phyloP scores from a whole-genome alignment of 2,888 invertebrate genomes.

The Gerris lacustris region DNA sequence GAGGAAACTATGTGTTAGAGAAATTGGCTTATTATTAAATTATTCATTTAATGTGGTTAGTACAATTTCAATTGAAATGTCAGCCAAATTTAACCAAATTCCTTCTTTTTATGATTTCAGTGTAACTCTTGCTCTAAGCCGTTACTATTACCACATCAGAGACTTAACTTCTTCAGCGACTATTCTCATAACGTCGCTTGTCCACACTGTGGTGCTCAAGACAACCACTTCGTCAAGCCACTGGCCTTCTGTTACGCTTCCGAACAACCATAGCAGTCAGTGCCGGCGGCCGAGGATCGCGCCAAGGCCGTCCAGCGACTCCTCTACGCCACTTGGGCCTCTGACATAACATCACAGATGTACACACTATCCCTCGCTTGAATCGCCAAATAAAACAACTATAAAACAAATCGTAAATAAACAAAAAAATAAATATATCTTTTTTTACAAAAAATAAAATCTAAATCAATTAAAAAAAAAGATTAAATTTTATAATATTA shows the following conservation, averaged over 20 bases:
- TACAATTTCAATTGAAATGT: too few species aligned
- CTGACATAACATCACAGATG: conserved; percentile 24
- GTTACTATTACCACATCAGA: conserved; percentile 72
- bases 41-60: too few species aligned
- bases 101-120: conserved; percentile 41
- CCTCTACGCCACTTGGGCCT: conserved; percentile 29
- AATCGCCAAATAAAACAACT: neutral
- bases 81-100: too few species aligned
- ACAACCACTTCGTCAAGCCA: conserved; percentile 91
- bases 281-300: conserved; percentile 27
- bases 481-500: too few species aligned
- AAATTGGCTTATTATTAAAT: too few species aligned
- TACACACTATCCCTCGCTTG: conserved; percentile 25
- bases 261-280: conserved; percentile 75
- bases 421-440: too few species aligned
- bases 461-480: too few species aligned
- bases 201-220: conserved; percentile 77
- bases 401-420: too few species aligned
- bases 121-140: conserved; percentile 88
- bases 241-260: conserved; percentile 71
- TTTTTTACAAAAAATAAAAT: too few species aligned
- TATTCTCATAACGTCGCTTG: conserved; percentile 86
- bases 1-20: too few species aligned
- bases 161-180: conserved; percentile 84
- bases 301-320: conserved; percentile 28